Base-by-base conservation (phyloP, 2,113 vertebrate genomes). In the Melanerpes formicivorus region DNA sequence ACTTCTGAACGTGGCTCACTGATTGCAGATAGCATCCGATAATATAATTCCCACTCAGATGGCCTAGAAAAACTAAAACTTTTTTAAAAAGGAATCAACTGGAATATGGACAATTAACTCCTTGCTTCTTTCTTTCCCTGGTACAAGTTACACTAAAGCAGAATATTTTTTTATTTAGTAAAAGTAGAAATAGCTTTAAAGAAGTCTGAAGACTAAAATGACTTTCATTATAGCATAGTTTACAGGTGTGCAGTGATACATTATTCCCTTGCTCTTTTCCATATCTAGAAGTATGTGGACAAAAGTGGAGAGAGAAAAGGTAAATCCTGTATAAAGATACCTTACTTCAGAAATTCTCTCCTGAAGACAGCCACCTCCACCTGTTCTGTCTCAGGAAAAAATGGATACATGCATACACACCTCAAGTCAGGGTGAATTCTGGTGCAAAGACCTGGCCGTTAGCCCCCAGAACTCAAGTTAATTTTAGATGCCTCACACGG, bases 171-270 rank as follows among this genome's bases (percentile, higher is more conserved):
- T 19, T 27, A 27, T 21, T 75, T 29, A 48, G 16, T 70, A 52
- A 19, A 42, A 66, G 5, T 64, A 14, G 59, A 75, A 80, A 42
- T 30, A 55, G 21, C 7, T 65, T 69, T 52, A 56, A 10, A 62
- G 58, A 71, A 74, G 23, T 44, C 25, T 65, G 44, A 79, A 70
- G n/a, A 37, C 15, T 71, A 58, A 66, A 63, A 9, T 14, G 8
- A 10, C 32, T 42, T 69, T 37, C 10, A 11, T 50, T 85, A 54
- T 52, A 63, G 27, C 8, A 0, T n/a, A 52, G 27, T 74, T 81
- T 14, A n/a, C 21, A 21, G 3, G 2, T 22, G 22, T 55, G 60
- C 32, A 56, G 30, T 62, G 52, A 27, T 0, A 0, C 6, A 4
- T n/a, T 16, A 14, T 62, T 42, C 23, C 48, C 46, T 26, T 27